These are phyloP conservation scores for Petrocephalus microphthalmus DNA, from an alignment of 2,113 vertebrate genomes.

Conservation along the genomic window DNA sequence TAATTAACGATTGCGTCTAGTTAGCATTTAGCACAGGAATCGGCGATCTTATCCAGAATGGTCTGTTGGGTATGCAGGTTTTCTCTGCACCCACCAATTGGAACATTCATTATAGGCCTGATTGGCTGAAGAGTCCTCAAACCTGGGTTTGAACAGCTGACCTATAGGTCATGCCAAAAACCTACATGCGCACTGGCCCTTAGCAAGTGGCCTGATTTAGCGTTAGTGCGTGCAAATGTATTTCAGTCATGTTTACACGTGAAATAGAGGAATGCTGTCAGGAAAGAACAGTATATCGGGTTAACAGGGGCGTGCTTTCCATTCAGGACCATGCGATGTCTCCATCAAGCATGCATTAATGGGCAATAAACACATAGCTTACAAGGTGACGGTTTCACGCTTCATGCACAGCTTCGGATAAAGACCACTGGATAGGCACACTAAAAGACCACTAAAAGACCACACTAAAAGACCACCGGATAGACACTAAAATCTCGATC, in stretches of 20 bases:
- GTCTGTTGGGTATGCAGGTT: too few relatives aligned
- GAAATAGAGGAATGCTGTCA: background rate
- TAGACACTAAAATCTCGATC: background rate
- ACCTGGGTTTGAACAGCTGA: too few relatives aligned
- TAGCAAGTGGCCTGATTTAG: too few relatives aligned
- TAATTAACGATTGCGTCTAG: too few relatives aligned
- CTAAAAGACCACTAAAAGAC: too few relatives aligned
- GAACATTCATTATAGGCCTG: too few relatives aligned
- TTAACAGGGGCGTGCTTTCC: background rate
- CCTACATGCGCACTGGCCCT: too few relatives aligned
- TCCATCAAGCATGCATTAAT: background rate
- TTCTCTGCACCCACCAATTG: too few relatives aligned
- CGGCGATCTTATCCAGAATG: too few relatives aligned
- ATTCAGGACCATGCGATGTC: background rate
- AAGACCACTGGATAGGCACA: background rate
- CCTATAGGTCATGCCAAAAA: too few relatives aligned
- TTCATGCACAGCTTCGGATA: background rate
- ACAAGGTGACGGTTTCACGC: background rate
- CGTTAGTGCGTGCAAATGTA: background rate
- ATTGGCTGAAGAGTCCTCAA: too few relatives aligned
- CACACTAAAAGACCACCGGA: background rate
- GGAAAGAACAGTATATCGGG: background rate
- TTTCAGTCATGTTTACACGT: background rate
- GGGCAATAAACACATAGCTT: background rate
- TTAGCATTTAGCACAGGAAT: too few relatives aligned